Evolutionary conservation across 2,113 vertebrate genomes (phyloP).

Genomic region (Myiopsitta monachus): DNA sequence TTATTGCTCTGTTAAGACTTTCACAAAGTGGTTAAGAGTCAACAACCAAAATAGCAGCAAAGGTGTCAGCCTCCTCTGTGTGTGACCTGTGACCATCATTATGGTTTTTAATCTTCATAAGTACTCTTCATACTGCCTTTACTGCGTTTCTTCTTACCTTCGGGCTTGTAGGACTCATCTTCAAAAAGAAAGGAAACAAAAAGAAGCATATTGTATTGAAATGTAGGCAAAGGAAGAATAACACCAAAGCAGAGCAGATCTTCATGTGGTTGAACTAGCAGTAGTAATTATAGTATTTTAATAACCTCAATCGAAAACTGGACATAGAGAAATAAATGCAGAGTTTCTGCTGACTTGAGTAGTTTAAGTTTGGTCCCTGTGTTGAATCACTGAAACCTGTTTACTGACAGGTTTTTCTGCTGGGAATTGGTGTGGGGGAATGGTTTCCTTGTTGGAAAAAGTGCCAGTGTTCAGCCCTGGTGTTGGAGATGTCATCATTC

Average conservation of each 20-base stretch:
- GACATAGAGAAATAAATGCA: neutral
- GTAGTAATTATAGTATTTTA: neutral
- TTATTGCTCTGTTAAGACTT: neutral
- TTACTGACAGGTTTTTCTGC: neutral
- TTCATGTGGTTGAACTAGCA: neutral
- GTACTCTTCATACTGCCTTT: neutral
- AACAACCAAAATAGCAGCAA: neutral
- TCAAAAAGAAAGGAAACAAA: neutral
- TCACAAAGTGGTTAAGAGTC: neutral
- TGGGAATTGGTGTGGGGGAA: neutral
- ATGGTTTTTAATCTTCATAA: neutral
- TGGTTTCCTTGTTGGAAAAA: neutral
- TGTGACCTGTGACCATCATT: neutral
- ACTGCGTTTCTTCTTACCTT: neutral
- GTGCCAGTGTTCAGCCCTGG: neutral
- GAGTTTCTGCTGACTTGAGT: neutral
- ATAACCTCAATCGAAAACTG: neutral
- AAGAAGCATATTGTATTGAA: neutral
- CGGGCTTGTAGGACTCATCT: neutral
- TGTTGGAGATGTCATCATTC: neutral
- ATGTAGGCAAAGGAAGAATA: neutral
- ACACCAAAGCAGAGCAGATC: neutral
- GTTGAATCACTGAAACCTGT: neutral
- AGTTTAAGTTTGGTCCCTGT: neutral
- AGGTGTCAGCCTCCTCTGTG: neutral